A percentile compares a stretch with the other conserved stretches of the same genome.
Conservation (phyloP, 2,113 vertebrate species). For the Labeo rohita region DNA sequence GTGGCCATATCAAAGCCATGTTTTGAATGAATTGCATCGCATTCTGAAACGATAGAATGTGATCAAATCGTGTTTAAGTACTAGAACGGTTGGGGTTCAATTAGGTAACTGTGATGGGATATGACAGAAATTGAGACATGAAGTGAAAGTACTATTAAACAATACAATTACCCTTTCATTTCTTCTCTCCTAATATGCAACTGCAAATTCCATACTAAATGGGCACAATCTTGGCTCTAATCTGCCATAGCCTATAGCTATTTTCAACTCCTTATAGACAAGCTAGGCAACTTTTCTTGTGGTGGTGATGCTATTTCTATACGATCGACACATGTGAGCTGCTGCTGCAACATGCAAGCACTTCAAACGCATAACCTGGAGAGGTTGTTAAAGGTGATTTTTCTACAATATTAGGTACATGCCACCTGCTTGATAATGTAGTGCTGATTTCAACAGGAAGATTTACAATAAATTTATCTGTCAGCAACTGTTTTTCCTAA, state of each 20-base stretch:
- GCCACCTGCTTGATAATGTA: neutral
- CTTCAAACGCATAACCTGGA: conserved; percentile 20
- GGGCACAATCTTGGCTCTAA: neutral
- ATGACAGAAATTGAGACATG: neutral
- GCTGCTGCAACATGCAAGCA: conserved; percentile 17
- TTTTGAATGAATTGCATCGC: conserved; percentile 18
- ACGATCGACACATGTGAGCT: neutral
- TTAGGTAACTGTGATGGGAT: neutral
- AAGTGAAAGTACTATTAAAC: conserved; percentile 10
- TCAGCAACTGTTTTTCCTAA: neutral
- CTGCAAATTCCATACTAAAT: neutral
- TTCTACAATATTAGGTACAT: neutral
- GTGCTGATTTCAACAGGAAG: conserved; percentile 12
- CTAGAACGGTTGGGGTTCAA: neutral
- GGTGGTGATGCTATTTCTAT: neutral
- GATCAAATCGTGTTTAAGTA: neutral
- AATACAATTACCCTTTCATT: neutral
- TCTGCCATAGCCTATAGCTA: neutral
- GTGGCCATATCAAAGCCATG: neutral
- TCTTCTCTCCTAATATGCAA: neutral
- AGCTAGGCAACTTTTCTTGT: neutral
- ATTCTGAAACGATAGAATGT: neutral
- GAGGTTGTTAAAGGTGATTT: neutral
- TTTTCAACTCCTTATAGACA: neutral
- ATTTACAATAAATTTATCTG: neutral